phyloP scores from a whole-genome alignment of 2,113 vertebrate genomes.

The Trinectes maculatus region DNA sequence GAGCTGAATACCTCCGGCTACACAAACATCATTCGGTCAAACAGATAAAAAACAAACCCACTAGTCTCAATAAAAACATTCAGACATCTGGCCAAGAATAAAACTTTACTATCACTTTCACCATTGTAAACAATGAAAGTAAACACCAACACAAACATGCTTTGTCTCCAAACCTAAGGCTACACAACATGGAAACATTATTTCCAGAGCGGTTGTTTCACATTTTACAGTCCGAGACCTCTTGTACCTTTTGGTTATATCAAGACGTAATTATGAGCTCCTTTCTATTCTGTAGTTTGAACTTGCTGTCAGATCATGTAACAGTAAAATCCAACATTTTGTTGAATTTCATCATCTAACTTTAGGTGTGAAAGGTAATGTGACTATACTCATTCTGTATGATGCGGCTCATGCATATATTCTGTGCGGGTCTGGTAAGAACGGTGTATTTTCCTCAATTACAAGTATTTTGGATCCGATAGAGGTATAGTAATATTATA shows the following conservation, averaged over 20 bases:
- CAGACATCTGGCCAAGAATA: constrained; percentile 17
- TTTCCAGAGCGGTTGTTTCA: not conserved
- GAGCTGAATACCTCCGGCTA: constrained; percentile 24
- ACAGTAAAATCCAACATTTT: not conserved
- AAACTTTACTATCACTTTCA: constrained; percentile 18
- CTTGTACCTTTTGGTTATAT: not conserved
- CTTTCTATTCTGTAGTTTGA: not conserved
- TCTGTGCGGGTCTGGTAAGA: not conserved
- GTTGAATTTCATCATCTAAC: not conserved
- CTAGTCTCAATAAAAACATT: constrained; percentile 23
- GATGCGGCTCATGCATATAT: not conserved
- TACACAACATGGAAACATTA: not conserved
- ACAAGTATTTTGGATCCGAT: not conserved
- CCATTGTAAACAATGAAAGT: constrained; percentile 12
- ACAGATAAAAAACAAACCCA: constrained; percentile 13
- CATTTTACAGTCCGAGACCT: not conserved
- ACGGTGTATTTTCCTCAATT: not conserved
- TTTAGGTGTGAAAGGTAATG: not conserved
- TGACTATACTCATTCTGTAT: not conserved
- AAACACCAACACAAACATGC: not conserved
- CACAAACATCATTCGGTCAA: constrained; percentile 37
- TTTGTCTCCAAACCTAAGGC: not conserved
- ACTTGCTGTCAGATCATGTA: not conserved
- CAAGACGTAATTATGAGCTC: not conserved
- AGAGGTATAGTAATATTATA: not conserved